These are phyloP conservation scores for Harpagus bidentatus DNA, from an alignment of 2,113 vertebrate species.

Conservation along the genomic window DNA sequence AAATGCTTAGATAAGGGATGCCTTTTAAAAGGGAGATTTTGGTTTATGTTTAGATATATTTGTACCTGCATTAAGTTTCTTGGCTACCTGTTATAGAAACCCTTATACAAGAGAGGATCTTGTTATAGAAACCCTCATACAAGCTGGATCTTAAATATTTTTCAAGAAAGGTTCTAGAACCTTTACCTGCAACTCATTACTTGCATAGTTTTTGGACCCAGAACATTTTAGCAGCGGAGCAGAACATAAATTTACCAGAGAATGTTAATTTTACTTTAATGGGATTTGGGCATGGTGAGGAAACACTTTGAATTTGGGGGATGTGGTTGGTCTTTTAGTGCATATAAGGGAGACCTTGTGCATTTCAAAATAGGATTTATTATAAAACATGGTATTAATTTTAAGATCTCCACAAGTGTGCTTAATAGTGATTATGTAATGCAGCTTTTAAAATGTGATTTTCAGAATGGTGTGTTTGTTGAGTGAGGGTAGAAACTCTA, in stretches of 20 bases:
- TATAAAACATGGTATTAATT: background rate
- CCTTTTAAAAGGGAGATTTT: background rate
- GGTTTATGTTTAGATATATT: background rate
- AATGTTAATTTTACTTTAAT: background rate
- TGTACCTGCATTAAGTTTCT: background rate
- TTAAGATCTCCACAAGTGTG: background rate
- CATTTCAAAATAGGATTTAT: background rate
- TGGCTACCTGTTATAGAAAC: background rate
- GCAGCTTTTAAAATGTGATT: background rate
- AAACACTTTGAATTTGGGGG: background rate
- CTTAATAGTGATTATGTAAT: background rate
- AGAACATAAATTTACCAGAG: background rate
- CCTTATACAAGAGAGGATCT: background rate
- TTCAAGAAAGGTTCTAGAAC: background rate
- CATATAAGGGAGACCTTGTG: background rate
- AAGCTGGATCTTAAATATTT: background rate
- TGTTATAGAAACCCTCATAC: background rate
- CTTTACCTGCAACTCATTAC: background rate
- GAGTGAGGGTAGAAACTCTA: background rate
- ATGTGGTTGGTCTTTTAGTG: background rate
- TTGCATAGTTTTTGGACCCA: background rate
- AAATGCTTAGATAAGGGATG: background rate
- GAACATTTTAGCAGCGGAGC: background rate
- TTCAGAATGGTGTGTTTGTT: background rate
- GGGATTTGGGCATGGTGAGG: background rate